A percentile compares a stretch with the other conserved stretches of the same genome.
Evolutionary conservation across 2,888 invertebrate genomes (phyloP).

Genomic region (Hemicrepidius hirtus): DNA sequence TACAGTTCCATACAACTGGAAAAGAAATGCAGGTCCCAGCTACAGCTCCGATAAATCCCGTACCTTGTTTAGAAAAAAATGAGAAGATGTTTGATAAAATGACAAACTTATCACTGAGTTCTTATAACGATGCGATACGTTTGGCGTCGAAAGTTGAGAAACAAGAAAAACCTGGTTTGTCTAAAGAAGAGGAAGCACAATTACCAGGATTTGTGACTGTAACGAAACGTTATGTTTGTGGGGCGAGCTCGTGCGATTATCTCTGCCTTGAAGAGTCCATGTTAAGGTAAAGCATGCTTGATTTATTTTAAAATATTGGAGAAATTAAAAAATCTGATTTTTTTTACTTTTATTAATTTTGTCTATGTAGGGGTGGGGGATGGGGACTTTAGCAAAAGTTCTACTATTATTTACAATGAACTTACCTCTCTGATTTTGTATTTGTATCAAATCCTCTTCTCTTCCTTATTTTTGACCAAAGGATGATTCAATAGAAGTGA

Average conservation of each 20-base stretch:
- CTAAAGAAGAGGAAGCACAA: slow-evolving; percentile 43
- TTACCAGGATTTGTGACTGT: slow-evolving; percentile 54
- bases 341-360: no score
- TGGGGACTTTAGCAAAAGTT: no score
- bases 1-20: slow-evolving; percentile 79
- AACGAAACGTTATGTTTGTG: slow-evolving; percentile 77
- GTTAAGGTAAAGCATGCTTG: slow-evolving; percentile 70
- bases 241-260: slow-evolving; percentile 81
- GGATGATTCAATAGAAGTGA: no score
- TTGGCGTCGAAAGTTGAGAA: slow-evolving; percentile 66
- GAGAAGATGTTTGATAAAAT: slow-evolving; percentile 90
- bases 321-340: no score
- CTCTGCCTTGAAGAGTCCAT: slow-evolving; percentile 82
- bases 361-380: no score
- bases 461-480: no score
- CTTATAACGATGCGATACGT: slow-evolving; percentile 65
- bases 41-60: slow-evolving; percentile 86
- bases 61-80: slow-evolving; percentile 84
- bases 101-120: slow-evolving; percentile 88
- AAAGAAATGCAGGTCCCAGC: slow-evolving; percentile 78
- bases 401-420: no score
- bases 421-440: no score
- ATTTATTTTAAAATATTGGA: no score
- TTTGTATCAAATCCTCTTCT: no score
- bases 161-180: slow-evolving; percentile 39